Percentiles rank a stretch among this genome's conserved stretches.
These are phyloP conservation scores for Alcedo atthis DNA, from an alignment of 2,797 vertebrate genomes.

Conservation along the genomic window DNA sequence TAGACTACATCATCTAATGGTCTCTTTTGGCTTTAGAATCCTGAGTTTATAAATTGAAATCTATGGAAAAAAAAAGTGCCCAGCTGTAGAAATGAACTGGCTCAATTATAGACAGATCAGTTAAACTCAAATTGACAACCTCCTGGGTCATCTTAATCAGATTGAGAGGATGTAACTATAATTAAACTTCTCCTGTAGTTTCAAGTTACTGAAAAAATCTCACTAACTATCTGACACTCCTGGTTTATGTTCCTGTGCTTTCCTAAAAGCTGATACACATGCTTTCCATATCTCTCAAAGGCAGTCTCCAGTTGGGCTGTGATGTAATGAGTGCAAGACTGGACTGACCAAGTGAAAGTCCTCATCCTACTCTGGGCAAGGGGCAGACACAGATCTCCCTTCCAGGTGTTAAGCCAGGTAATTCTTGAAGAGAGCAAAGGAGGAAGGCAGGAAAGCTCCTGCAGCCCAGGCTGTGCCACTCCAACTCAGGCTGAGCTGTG, in stretches of 20 bases:
- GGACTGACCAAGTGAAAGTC: not conserved
- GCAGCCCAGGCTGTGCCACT: not conserved
- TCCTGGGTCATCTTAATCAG: not conserved
- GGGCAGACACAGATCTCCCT: not conserved
- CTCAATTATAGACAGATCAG: not conserved
- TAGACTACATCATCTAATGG: not conserved
- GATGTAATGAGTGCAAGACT: fast-evolving
- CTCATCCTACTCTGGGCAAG: not conserved
- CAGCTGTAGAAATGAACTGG: conserved; percentile 1
- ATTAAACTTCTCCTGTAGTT: not conserved
- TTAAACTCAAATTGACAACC: not conserved
- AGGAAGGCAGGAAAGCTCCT: not conserved
- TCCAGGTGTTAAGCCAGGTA: not conserved
- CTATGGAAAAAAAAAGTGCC: not conserved
- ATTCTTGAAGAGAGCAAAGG: not conserved
- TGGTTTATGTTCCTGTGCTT: not conserved
- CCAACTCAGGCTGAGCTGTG: not conserved
- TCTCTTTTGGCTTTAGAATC: conserved; percentile 21
- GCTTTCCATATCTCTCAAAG: not conserved
- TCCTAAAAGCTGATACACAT: not conserved
- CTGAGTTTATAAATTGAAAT: not conserved
- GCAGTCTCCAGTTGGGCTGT: fast-evolving
- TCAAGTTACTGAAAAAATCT: not conserved
- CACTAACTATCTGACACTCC: not conserved
- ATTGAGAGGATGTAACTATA: not conserved